Conservation (phyloP, 1,140 invertebrate genomes). For the Tenebrio molitor region DNA sequence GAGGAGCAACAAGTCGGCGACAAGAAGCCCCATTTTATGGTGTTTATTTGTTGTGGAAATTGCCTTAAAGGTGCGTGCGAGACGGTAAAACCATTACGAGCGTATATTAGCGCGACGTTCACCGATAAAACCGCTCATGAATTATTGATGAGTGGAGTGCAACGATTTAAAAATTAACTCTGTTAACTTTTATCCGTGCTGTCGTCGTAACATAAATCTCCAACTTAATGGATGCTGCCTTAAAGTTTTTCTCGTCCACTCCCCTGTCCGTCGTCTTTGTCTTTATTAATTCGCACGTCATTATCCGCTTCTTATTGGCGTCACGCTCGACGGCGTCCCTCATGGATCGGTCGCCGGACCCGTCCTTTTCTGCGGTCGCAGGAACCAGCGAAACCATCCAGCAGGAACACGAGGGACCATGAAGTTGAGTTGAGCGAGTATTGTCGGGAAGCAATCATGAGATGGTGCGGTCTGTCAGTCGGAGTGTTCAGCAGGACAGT, state of each 20-base stretch:
- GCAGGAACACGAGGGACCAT: too few relatives aligned
- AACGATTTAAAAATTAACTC: constrained; percentile 46
- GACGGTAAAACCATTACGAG: constrained; percentile 39
- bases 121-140: constrained; percentile 42
- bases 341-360: too few relatives aligned
- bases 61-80: constrained; percentile 34
- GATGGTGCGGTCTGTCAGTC: too few relatives aligned
- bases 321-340: too few relatives aligned
- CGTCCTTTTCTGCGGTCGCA: too few relatives aligned
- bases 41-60: constrained; percentile 38
- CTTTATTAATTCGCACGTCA: constrained; percentile 35
- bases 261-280: constrained; percentile 4
- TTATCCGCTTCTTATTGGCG: too few relatives aligned
- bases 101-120: constrained; percentile 38
- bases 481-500: too few relatives aligned
- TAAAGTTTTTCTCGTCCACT: constrained; percentile 20
- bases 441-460: too few relatives aligned
- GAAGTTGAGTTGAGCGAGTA: too few relatives aligned
- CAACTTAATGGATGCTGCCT: constrained; percentile 34
- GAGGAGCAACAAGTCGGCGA: constrained; percentile 27
- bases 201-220: constrained; percentile 44
- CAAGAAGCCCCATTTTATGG: constrained; percentile 24
- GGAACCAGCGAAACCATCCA: too few relatives aligned
- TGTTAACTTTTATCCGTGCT: constrained; percentile 44
- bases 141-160: constrained; percentile 46